Evolutionary conservation across 2,888 invertebrate species (phyloP), one percentile per base, ranked within the genome.

Genomic region (Cosmopolites sordidus): DNA sequence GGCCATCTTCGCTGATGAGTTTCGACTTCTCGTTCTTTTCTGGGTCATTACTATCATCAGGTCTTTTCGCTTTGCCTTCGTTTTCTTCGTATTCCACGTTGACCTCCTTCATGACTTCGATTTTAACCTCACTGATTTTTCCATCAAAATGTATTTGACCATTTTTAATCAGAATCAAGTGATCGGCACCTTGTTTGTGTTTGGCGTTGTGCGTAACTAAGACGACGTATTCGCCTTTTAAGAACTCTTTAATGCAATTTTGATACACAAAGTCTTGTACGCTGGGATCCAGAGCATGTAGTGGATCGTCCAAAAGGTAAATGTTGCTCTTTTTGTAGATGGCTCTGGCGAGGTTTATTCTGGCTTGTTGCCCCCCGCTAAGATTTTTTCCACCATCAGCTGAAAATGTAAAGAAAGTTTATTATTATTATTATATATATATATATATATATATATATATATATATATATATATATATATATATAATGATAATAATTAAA

Each of bases 281-380:
- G 48, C 81, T 81, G 0, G 86, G 78, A 64, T 91, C 91, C 0
- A 91, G 84, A 0, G 89, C 88, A 33, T 87, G 87, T 12, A 91
- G 72, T 0, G 89, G 89, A 68, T 91, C 90, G 63, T 91, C 89
- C 29, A 90, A 72, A 18, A 90, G 73, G 65, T 89, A 90, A 22
- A 90, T 78, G 61, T 90, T 88, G 1, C 87, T 86, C 60, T 86
- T 81, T 62, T 80, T 81, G 66, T 89, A 90, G 41, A 89, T 74
- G 1, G 87, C 83, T 65, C 89, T 77, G 0, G 87, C 89, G 43
- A 92, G 75, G 70, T 87, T 88, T 22, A 92, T 81, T 58, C 92
- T 59, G 5, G 90, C 89, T 69, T 83, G 83, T 73, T 92, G 92
- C 8, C 91, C 91, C n/a, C 90, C 90, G 33, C 89, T 89, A 11